phyloP scores from a whole-genome alignment of 2,113 vertebrate genomes.

The Amblyornis subalaris region DNA sequence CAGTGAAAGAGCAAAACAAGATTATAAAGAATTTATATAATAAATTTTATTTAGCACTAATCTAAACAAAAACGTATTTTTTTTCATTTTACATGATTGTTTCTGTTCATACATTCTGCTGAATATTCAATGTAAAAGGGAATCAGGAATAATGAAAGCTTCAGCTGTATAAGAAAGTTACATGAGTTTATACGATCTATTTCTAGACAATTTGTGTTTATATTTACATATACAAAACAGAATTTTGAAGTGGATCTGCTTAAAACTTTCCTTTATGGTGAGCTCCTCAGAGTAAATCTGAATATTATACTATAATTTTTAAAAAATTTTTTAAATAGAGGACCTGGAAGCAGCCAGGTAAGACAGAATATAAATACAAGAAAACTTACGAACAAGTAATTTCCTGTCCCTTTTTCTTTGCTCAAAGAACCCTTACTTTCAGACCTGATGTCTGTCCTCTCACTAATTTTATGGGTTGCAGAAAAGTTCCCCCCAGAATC shows the following conservation, averaged over 20 bases:
- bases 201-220: not conserved
- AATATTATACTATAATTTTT: not conserved
- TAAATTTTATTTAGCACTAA: not conserved
- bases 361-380: not conserved
- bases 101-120: not conserved
- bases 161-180: not conserved
- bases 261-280: not conserved
- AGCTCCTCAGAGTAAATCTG: not conserved
- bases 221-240: not conserved
- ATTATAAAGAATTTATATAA: not conserved
- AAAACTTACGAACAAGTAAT: not conserved
- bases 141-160: not conserved
- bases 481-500: not conserved
- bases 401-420: not conserved
- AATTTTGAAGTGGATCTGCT: not conserved
- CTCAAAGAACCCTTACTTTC: not conserved
- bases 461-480: not conserved
- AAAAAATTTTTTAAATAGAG: not conserved
- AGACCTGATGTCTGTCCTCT: not conserved
- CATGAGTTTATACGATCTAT: not conserved
- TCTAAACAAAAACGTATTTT: not conserved
- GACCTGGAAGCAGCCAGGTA: not conserved
- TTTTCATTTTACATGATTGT: not conserved
- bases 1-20: not conserved
- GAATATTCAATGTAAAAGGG: not conserved